phyloP scores from a whole-genome alignment of 1,140 invertebrate species.

The Aphaenogaster rudis region DNA sequence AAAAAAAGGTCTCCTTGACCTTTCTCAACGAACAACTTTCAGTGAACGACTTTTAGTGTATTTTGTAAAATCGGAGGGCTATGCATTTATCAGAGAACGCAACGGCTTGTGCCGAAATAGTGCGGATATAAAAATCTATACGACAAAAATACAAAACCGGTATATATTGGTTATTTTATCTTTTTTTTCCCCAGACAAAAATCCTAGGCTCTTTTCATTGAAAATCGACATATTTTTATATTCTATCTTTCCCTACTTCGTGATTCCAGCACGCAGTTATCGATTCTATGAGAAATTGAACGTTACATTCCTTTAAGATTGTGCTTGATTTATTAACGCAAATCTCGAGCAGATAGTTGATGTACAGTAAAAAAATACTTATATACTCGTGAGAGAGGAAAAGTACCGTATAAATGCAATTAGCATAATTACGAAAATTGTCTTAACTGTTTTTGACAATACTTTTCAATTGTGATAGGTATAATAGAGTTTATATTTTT shows the following conservation, averaged over 20 bases:
- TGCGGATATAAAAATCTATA: constrained; percentile 10
- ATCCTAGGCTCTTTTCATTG: neutral
- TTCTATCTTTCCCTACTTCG: neutral
- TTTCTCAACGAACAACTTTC: neutral
- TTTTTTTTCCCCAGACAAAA: neutral
- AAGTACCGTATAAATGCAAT: neutral
- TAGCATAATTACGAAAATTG: neutral
- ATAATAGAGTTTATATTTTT: neutral
- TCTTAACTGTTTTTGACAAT: neutral
- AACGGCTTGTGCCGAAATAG: constrained; percentile 29
- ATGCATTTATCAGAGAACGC: constrained; percentile 6
- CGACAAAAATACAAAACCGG: neutral
- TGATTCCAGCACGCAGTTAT: neutral
- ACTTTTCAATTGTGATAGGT: neutral
- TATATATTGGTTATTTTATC: neutral
- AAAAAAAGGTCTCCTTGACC: constrained; percentile 36
- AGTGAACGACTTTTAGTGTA: neutral
- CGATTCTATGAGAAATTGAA: neutral
- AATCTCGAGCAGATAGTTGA: neutral
- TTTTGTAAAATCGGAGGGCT: constrained; percentile 24
- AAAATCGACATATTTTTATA: neutral
- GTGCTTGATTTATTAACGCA: neutral
- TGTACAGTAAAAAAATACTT: neutral
- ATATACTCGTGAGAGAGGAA: neutral
- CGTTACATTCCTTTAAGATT: neutral